Percentiles rank a stretch among this genome's conserved stretches.
phyloP scores from a whole-genome alignment of 2,797 vertebrate genomes.

The Sphenopsis melanotis region DNA sequence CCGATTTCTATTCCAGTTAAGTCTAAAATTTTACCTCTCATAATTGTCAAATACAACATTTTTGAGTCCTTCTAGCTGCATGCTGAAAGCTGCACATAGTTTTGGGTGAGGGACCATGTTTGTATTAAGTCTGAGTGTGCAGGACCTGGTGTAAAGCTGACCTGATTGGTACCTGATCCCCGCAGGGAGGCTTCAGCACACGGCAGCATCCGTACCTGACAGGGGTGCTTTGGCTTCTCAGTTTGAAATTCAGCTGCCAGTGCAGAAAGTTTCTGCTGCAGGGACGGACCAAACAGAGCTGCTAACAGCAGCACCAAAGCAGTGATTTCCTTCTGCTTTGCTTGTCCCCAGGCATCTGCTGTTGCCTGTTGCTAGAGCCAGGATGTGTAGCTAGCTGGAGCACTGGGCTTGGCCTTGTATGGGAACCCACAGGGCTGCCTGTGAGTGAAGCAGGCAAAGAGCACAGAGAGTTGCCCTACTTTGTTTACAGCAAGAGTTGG shows the following conservation, averaged over 20 bases:
- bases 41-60: background rate
- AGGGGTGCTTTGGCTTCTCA: background rate
- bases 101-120: background rate
- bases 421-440: fast-evolving
- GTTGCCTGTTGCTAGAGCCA: background rate
- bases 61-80: background rate
- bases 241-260: background rate
- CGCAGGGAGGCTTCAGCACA: background rate
- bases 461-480: background rate
- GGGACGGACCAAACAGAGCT: background rate
- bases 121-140: background rate
- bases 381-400: background rate
- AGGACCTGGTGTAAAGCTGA: background rate
- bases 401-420: background rate
- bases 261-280: background rate
- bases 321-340: background rate
- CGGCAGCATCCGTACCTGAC: fast-evolving
- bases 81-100: background rate
- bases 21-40: background rate
- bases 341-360: background rate
- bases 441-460: background rate
- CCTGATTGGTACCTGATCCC: background rate
- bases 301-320: background rate
- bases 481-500: background rate
- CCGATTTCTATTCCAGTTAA: background rate